phyloP scores from a whole-genome alignment of 2,888 invertebrate species.

The Hemistola chrysoprasaria region DNA sequence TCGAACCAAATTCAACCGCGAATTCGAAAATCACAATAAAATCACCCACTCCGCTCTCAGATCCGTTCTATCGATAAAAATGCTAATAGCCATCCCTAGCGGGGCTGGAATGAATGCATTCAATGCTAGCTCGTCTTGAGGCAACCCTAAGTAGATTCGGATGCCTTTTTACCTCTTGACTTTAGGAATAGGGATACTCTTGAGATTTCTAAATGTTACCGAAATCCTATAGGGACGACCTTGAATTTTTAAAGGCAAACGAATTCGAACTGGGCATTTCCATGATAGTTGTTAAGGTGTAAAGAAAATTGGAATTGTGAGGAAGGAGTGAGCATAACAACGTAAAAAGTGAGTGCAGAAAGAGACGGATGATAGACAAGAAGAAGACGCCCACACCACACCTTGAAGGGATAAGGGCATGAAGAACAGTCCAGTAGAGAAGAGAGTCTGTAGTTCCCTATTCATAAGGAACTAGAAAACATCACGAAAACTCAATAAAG shows the following conservation, averaged over 20 bases:
- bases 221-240: conserved; percentile 17
- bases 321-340: too few species aligned
- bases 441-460: too few species aligned
- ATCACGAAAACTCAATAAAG: too few species aligned
- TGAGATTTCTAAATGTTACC: conserved; percentile 32
- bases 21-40: conserved; percentile 23
- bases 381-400: too few species aligned
- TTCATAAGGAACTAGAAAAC: too few species aligned
- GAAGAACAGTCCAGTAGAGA: too few species aligned
- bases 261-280: too few species aligned
- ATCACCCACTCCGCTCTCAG: conserved; percentile 33
- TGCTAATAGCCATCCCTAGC: conserved; percentile 68
- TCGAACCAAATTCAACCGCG: conserved; percentile 14
- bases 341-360: too few species aligned
- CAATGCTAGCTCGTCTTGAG: conserved; percentile 45
- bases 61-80: conserved; percentile 72
- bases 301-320: too few species aligned
- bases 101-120: conserved; percentile 67
- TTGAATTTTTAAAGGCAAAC: background rate
- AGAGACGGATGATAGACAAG: too few species aligned
- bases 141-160: conserved; percentile 44
- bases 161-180: conserved; percentile 46
- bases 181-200: conserved; percentile 33
- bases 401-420: too few species aligned
- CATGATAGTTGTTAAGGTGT: too few species aligned